These are phyloP conservation scores for Podarcis cretensis DNA, from an alignment of 2,113 vertebrate species.

Conservation along the genomic window DNA sequence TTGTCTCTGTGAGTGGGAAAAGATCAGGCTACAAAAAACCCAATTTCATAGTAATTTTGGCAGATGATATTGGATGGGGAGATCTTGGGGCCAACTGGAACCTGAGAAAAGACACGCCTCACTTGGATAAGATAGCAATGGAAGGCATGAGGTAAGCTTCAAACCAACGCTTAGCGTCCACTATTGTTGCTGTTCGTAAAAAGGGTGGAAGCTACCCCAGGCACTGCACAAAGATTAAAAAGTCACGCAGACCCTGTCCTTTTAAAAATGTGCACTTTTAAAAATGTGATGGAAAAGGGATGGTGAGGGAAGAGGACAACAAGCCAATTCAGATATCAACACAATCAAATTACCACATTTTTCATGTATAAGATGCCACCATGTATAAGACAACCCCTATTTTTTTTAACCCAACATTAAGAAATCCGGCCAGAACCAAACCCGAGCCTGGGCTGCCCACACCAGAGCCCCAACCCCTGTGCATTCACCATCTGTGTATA, in stretches of 20 bases:
- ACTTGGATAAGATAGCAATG: slow-evolving; percentile 84
- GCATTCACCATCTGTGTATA: too few species aligned
- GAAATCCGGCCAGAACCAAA: too few species aligned
- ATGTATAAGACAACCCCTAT: too few species aligned
- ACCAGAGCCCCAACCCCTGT: too few species aligned
- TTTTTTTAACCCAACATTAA: too few species aligned
- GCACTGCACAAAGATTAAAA: neutral
- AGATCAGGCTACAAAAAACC: slow-evolving; percentile 65
- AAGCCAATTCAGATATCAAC: neutral
- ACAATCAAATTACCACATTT: neutral
- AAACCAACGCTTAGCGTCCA: neutral
- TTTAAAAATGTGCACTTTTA: neutral
- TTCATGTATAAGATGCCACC: too few species aligned
- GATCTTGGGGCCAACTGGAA: slow-evolving; percentile 89
- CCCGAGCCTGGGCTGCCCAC: too few species aligned
- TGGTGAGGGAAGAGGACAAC: neutral
- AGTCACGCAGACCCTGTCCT: neutral
- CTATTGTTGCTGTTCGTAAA: neutral
- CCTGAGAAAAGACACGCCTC: slow-evolving; percentile 78
- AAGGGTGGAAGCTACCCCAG: neutral
- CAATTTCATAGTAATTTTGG: slow-evolving; percentile 92
- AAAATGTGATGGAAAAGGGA: too few species aligned
- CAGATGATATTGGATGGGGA: slow-evolving; percentile 96
- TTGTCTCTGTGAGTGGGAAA: slow-evolving; percentile 11
- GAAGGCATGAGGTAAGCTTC: slow-evolving; percentile 85